Conservation (phyloP, 2,113 vertebrate genomes). For the Grallaria varia region DNA sequence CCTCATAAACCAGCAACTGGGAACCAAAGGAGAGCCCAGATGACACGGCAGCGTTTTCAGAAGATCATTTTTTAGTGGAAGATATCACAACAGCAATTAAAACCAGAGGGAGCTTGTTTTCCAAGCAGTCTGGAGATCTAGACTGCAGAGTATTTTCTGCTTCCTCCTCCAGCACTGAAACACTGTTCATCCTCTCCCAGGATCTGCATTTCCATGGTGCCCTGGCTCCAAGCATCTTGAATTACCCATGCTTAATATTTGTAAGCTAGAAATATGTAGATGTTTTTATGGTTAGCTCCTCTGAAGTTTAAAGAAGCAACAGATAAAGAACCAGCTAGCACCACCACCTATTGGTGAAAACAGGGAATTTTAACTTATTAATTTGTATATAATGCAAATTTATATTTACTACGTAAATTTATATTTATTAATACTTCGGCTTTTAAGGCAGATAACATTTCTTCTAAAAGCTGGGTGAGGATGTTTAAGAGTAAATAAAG, state of each 20-base stretch:
- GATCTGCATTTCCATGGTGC: too few species aligned
- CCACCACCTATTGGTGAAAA: conserved; percentile 55
- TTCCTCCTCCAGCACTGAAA: rapidly evolving
- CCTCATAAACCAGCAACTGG: neutral
- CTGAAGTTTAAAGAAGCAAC: neutral
- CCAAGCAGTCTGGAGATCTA: neutral
- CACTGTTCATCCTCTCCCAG: rapidly evolving
- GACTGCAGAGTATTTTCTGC: neutral
- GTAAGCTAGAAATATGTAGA: neutral
- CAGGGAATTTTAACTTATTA: neutral
- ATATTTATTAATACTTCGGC: neutral
- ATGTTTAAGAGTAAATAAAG: neutral
- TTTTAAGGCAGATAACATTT: neutral
- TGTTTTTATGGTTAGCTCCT: neutral
- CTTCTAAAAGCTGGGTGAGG: neutral
- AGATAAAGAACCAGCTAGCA: conserved; percentile 45
- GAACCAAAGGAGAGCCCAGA: neutral
- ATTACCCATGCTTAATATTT: neutral
- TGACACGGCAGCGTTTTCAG: rapidly evolving
- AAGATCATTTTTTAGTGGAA: neutral
- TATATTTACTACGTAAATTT: neutral
- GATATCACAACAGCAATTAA: neutral
- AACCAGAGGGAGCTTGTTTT: neutral
- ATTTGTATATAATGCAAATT: too few species aligned
- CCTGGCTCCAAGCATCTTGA: neutral